These are phyloP conservation scores for Drosophila neotestacea DNA, from an alignment of 2,888 invertebrate species.

Conservation along the genomic window DNA sequence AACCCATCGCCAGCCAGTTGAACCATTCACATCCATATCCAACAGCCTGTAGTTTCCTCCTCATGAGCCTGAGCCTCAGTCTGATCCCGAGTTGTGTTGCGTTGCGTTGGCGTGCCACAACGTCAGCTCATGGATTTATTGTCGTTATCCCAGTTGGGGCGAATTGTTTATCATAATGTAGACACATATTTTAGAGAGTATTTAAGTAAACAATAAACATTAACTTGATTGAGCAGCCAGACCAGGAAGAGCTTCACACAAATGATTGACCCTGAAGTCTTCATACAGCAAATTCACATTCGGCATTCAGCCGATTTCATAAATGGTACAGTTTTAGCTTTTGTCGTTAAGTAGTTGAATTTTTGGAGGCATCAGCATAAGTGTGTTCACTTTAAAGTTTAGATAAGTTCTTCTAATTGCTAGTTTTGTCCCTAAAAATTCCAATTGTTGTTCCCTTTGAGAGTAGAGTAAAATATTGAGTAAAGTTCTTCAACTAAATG, in stretches of 20 bases:
- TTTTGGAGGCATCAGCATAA: too few species aligned
- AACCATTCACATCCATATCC: constrained; percentile 18
- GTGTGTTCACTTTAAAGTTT: too few species aligned
- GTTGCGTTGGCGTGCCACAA: constrained; percentile 65
- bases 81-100: constrained; percentile 54
- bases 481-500: too few species aligned
- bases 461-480: too few species aligned
- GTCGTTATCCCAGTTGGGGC: constrained; percentile 61
- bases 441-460: too few species aligned
- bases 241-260: constrained; percentile 15
- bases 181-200: constrained; percentile 71
- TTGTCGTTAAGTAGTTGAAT: too few species aligned
- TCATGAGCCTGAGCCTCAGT: constrained; percentile 22
- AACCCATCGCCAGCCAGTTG: constrained; percentile 11
- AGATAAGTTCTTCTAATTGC: too few species aligned
- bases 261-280: constrained; percentile 18
- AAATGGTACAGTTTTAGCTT: too few species aligned
- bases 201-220: constrained; percentile 73
- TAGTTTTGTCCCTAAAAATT: too few species aligned
- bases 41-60: constrained; percentile 9
- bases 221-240: constrained; percentile 35
- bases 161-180: constrained; percentile 78
- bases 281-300: not conserved
- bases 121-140: constrained; percentile 70
- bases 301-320: too few species aligned